Evolutionary conservation across 2,797 vertebrate species (phyloP), one percentile per base, ranked within the genome.

Genomic region (Cyprinodon diabolis): DNA sequence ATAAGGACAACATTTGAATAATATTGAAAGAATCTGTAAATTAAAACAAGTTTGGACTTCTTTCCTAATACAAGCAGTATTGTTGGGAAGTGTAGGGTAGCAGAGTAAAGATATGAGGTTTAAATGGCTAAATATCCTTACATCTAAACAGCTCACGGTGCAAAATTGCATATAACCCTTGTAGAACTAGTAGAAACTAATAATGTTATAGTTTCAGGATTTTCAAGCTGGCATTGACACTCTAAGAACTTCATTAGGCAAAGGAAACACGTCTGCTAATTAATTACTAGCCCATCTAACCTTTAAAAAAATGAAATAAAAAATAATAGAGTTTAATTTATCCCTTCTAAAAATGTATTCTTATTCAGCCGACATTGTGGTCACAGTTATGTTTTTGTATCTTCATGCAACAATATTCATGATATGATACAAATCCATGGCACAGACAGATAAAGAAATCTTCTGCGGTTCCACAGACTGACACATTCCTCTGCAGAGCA

Each of bases 401-500:
- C 10, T 48, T 13, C 2, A 67, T 1, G 25, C n/a, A 21, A 68
- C 45, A 48, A 49, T 25, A 62, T 35, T 30, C 40, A 76, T 43
- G 68, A 48, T 77, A 58, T 1, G 70, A 77, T 10, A 77, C 45
- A 11, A 70, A 63, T 84, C 84, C 54, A 66, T 69, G 51, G 21
- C 71, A 78, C 25, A 77, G 71, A 77, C 68, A 58, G 66, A 90
- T 78, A 73, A 86, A 90, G 84, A 87, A 74, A 87, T 85, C 76
- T 70, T 83, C 63, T 47, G 83, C 80, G 79, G 79, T 82, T 84
- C 86, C 84, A 77, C 86, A 86, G 84, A 90, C 72, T 78, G 81
- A 84, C 76, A 86, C 76, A 91, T 91, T 89, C 92, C 89, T 90
- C 84, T 84, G 88, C 90, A 91, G 86, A 92, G 87, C 88, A 90